These are phyloP conservation scores for Gnatocerus cornutus DNA, from an alignment of 2,888 invertebrate species.

Conservation along the genomic window DNA sequence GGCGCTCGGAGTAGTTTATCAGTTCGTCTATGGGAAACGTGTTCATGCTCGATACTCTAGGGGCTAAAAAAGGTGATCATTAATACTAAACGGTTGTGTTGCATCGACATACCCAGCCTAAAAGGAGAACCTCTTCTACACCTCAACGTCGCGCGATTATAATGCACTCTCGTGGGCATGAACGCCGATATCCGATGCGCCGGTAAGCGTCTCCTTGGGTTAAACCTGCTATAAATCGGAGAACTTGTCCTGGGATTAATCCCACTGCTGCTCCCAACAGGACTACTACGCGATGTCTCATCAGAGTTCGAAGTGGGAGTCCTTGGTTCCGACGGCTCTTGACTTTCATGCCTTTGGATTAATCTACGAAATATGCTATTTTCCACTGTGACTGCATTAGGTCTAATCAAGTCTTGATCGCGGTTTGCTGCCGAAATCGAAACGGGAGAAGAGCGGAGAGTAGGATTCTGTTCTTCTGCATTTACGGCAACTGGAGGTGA, in stretches of 20 bases:
- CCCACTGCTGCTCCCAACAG: conserved; percentile 60
- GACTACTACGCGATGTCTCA: conserved; percentile 31
- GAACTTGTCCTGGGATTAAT: conserved; percentile 52
- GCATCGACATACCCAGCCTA: conserved; percentile 51
- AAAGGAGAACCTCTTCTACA: conserved; percentile 52
- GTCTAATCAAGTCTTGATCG: conserved; percentile 37
- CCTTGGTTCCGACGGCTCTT: conserved; percentile 21
- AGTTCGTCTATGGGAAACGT: conserved; percentile 65
- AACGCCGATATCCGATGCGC: conserved; percentile 66
- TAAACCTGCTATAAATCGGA: conserved; percentile 39
- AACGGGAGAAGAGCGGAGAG: conserved; percentile 34
- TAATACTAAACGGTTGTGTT: too few species aligned
- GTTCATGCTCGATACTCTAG: conserved; percentile 7
- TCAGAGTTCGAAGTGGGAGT: conserved; percentile 38
- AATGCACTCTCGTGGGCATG: conserved; percentile 65
- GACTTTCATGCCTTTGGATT: conserved; percentile 25
- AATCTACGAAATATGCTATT: conserved; percentile 17
- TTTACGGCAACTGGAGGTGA: neutral
- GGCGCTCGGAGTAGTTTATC: conserved; percentile 68
- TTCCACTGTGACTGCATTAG: conserved; percentile 19
- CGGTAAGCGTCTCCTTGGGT: conserved; percentile 61
- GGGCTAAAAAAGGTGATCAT: neutral
- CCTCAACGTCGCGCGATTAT: conserved; percentile 55
- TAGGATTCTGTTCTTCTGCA: conserved; percentile 22
- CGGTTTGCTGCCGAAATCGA: conserved; percentile 29